Percentiles rank a stretch among this genome's conserved stretches.
phyloP scores from a whole-genome alignment of 64 coral and sea anemone species.

The Astreopora myriophthalma region DNA sequence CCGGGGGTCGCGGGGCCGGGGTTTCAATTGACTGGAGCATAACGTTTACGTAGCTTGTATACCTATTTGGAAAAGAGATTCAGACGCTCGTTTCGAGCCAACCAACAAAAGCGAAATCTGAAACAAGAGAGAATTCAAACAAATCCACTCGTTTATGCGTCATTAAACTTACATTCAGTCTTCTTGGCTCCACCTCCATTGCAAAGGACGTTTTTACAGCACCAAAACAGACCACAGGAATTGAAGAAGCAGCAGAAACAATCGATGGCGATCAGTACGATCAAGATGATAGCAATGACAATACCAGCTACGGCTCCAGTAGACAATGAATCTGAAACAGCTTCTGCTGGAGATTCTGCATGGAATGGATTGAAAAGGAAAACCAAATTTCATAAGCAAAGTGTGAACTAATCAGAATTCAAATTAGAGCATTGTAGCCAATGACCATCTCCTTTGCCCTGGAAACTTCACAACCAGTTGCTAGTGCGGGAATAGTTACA shows the following conservation, averaged over 20 bases:
- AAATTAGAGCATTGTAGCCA: neutral
- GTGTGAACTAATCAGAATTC: neutral
- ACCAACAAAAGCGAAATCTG: no score
- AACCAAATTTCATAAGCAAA: neutral
- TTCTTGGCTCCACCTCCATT: constrained; percentile 3
- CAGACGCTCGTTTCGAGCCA: no score
- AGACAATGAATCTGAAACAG: neutral
- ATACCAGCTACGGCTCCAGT: constrained; percentile 77
- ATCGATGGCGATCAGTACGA: constrained; percentile 83
- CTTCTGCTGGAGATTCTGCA: neutral
- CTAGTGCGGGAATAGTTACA: neutral
- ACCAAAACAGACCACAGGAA: constrained; percentile 72
- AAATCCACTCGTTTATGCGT: no score
- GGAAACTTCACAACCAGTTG: neutral
- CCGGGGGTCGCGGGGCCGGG: no score
- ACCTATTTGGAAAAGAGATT: no score
- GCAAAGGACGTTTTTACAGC: constrained; percentile 45
- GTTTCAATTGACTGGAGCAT: no score
- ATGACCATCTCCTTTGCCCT: neutral
- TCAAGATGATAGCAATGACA: constrained; percentile 73
- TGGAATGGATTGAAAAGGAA: neutral
- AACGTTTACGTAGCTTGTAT: no score
- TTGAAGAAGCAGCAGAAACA: constrained; percentile 92
- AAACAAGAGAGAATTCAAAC: no score
- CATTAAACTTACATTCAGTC: constrained; percentile 6